These are phyloP conservation scores for Pseudorhiza aurosa DNA, from an alignment of 30 jellyfish, hydroid and myxozoan species.

Conservation along the genomic window DNA sequence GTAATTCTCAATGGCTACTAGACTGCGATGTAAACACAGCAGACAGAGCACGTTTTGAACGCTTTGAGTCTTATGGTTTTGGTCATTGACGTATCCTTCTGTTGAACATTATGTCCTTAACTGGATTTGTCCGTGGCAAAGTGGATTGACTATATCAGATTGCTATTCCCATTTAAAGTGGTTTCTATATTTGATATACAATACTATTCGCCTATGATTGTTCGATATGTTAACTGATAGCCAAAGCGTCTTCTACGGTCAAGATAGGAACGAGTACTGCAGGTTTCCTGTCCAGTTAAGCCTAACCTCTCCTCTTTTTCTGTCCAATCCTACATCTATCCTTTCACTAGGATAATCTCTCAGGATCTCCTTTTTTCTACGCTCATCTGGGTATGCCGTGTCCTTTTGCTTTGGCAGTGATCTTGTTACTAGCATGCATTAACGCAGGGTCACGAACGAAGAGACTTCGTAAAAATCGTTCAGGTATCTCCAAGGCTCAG, in stretches of 20 bases:
- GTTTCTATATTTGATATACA: neutral
- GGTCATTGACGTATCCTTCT: neutral
- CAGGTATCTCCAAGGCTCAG: neutral
- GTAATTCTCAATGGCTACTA: no score
- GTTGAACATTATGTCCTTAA: slow-evolving; percentile 5
- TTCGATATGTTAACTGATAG: neutral
- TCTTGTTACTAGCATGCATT: slow-evolving; percentile 16
- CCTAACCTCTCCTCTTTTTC: neutral
- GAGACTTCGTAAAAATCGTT: neutral
- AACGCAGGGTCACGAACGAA: slow-evolving; percentile 18
- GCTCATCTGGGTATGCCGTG: slow-evolving; percentile 46
- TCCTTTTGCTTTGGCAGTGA: slow-evolving; percentile 21
- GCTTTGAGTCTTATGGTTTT: neutral
- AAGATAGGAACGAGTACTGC: neutral
- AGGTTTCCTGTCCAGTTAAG: neutral
- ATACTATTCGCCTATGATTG: slow-evolving; percentile 1
- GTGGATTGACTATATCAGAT: slow-evolving; percentile 8
- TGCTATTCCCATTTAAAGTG: slow-evolving; percentile 1
- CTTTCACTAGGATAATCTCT: neutral
- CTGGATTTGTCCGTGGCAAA: slow-evolving; percentile 19
- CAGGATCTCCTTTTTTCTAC: neutral
- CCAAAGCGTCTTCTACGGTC: neutral
- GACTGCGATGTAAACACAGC: neutral
- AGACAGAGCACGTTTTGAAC: neutral
- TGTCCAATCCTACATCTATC: slow-evolving; percentile 8